phyloP scores from a whole-genome alignment of 1,140 invertebrate genomes.

The Neodiprion pinetum region DNA sequence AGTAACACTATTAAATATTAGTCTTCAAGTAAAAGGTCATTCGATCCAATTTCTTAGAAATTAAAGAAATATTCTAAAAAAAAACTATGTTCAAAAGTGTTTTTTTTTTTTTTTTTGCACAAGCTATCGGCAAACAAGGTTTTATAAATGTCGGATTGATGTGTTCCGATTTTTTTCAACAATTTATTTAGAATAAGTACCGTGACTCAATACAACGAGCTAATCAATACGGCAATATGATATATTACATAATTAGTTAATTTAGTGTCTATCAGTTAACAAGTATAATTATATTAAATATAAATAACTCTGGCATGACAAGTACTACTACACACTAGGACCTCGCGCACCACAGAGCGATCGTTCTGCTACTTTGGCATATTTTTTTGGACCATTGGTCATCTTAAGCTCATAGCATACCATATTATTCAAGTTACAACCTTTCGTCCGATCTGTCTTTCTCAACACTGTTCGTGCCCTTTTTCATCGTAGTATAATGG shows the following conservation, averaged over 20 bases:
- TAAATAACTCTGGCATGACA: constrained; percentile 5
- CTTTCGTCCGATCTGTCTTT: neutral
- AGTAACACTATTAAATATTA: neutral
- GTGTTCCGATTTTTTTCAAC: too few species aligned
- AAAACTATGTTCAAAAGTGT: neutral
- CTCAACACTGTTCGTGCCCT: neutral
- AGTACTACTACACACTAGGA: neutral
- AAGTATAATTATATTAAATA: neutral
- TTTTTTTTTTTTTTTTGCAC: neutral
- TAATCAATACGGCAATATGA: neutral
- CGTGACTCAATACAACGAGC: neutral
- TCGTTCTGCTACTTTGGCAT: constrained; percentile 16
- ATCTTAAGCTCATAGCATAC: constrained; percentile 13
- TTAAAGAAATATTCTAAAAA: constrained; percentile 10
- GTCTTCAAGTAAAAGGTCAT: too few species aligned
- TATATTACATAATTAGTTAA: neutral
- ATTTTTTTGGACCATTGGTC: constrained; percentile 17
- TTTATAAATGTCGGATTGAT: neutral
- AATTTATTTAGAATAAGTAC: neutral
- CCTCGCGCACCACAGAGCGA: constrained; percentile 3
- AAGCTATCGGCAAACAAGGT: neutral
- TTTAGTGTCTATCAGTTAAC: neutral
- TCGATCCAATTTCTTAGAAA: neutral
- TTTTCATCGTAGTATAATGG: neutral
- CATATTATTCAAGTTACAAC: neutral